Evolutionary conservation across 1,140 invertebrate species (phyloP), one percentile per base, ranked within the genome.

Genomic region (Adelges cooleyi): DNA sequence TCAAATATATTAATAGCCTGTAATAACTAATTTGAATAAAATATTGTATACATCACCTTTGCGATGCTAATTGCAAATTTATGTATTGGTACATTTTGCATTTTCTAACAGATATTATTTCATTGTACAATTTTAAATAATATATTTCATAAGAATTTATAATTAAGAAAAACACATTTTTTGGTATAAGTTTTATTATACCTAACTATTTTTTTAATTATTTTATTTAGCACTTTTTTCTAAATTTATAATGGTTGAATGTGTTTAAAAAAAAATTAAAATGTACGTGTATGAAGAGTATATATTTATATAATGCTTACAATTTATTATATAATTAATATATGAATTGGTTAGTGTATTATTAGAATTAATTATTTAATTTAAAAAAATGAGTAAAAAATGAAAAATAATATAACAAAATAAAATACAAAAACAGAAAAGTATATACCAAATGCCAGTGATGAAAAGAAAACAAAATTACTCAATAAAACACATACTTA

Each of bases 111-210:
- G 42, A 25, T 25, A 25, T n/a, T n/a, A 33, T 33, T 46, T 27
- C 15, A 59, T 27, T 59, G 25, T 56, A 27, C 22, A 40, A 59
- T 48, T 48, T 27, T 48, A 62, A 25, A 62, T 10, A 46, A 48
- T 20, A 59, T 33, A 33, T 33, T 6, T 33, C 5, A 33, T 33
- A 6, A 33, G 29, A 33, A 6, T 6, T 33, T 33, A 33, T 11
- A 33, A 33, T 33, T 33, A 33, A 33, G 29, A 11, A 33, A 33
- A 6, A 6, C 5, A 6, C 11, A 33, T 5, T 33, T 33, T 33
- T 59, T 44, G 54, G 4, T 59, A 46, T 59, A 44, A 59, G 54
- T 59, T 59, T 29, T 62, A 62, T 62, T 62, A 48, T 62, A 62
- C 15, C 54, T 62, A 62, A 25, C 25, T 62, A 62, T 20, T 56